Base-by-base conservation (phyloP, 2,888 invertebrate genomes). In the Erpobdella octoculata region DNA sequence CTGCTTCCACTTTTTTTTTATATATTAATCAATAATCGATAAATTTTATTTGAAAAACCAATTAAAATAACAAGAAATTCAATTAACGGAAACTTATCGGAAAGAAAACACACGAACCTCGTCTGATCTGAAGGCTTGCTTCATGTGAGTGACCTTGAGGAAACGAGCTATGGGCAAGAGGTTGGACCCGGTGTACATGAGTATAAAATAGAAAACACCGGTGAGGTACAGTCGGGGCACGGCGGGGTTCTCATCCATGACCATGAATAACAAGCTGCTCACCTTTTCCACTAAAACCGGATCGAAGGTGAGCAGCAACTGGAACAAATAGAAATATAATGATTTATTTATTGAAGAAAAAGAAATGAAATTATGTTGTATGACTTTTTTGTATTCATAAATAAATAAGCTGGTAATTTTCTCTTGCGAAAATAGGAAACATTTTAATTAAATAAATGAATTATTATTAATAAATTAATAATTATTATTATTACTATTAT, bases 111-210 rank as follows among this genome's bases (percentile, higher is more conserved):
- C n/a, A 65, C 58, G 12, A 28, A 92, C 92, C 85, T 93, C 93
- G 41, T 93, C 93, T 58, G 90, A 89, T 78, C 93, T 88, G 80
- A 94, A 95, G 0, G 95, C 93, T 83, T 98, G 97, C 80, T 91
- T 92, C 85, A 91, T 90, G 82, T 98, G 98, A 1, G 96, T 93
- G 77, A 94, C 86, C 79, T 96, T 90, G 67, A 99, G 86, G 84
- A 98, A 94, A 79, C 90, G 87, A 0, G 96, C 96, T 70, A 99
- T 90, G 0, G 97, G 97, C 75, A 98, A 86, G 73, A 98, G 89
- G 81, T 98, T 98, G 41, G 96, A 96, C 18, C 97, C 98, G 0
- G 94, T 97, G 83, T 98, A 99, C 90, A 98, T 91, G 75, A 98
- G 87, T 86, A 98, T 94, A 83, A 98, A 98, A 86, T 92, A 99